A percentile compares a stretch with the other conserved stretches of the same genome.
phyloP scores from a whole-genome alignment of 2,888 invertebrate species.

The Caenorhabditis wallacei region DNA sequence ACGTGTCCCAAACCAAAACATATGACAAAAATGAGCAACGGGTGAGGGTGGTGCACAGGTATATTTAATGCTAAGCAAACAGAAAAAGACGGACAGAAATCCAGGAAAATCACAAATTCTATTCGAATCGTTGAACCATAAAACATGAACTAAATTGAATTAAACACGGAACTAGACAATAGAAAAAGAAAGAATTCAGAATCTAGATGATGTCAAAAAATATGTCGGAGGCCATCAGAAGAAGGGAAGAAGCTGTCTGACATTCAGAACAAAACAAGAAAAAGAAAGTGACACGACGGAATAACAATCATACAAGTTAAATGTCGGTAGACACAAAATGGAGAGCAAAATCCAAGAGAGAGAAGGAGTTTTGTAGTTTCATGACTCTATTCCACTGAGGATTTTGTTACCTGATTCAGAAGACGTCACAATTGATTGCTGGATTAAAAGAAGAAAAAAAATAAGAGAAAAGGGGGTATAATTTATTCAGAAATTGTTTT shows the following conservation, averaged over 20 bases:
- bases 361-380: constrained; percentile 10
- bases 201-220: constrained; percentile 42
- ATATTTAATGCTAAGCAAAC: not conserved
- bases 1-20: constrained; percentile 1
- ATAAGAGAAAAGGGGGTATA: not conserved
- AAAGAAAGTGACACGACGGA: constrained; percentile 29
- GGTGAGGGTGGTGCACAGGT: constrained; percentile 12
- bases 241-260: not conserved
- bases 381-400: not conserved
- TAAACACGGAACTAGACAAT: constrained; percentile 37
- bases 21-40: constrained; percentile 11
- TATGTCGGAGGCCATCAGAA: not conserved
- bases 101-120: constrained; percentile 2
- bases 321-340: constrained; percentile 19
- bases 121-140: constrained; percentile 17
- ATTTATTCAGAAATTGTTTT: not conserved
- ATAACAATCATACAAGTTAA: constrained; percentile 56
- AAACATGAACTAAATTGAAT: not conserved
- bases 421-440: constrained; percentile 13
- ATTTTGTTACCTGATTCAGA: constrained; percentile 7
- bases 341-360: not conserved
- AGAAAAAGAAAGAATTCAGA: not conserved
- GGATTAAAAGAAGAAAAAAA: not conserved
- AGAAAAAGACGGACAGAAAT: not conserved
- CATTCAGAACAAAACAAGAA: not conserved